Evolutionary conservation across 1,140 invertebrate genomes (phyloP).

Genomic region (Philopotamus ludificatus): DNA sequence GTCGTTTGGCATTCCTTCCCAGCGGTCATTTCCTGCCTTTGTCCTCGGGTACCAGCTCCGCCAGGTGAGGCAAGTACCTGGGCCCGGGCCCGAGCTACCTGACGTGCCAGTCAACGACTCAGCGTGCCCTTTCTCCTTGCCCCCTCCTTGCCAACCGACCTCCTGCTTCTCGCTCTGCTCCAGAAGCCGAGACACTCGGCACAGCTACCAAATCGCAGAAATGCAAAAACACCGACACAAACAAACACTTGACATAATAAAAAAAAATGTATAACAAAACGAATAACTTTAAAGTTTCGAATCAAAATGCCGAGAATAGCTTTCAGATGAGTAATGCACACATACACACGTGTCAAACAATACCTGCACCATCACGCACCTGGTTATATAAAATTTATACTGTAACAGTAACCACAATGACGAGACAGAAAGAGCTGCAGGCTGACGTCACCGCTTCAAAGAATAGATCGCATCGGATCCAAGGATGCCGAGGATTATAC

Average conservation of each 20-base stretch:
- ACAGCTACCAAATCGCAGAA: background rate
- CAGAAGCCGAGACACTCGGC: background rate
- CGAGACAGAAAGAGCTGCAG: background rate
- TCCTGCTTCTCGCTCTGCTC: slow-evolving; percentile 5
- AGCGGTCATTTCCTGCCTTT: slow-evolving; percentile 41
- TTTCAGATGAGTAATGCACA: background rate
- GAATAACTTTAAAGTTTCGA: background rate
- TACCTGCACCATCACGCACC: background rate
- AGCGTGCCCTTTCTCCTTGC: slow-evolving; percentile 3
- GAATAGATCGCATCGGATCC: no score
- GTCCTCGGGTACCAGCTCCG: slow-evolving; percentile 18
- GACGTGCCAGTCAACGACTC: slow-evolving; percentile 10
- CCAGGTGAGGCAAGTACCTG: background rate
- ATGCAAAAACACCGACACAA: background rate
- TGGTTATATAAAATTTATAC: background rate
- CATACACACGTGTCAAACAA: background rate
- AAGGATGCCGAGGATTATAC: no score
- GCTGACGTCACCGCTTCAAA: background rate
- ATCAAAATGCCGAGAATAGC: background rate
- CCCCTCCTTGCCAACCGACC: slow-evolving; percentile 2
- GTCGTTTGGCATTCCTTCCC: slow-evolving; percentile 39
- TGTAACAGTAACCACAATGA: background rate
- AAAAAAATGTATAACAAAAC: background rate
- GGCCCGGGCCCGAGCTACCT: background rate
- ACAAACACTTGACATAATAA: background rate